Evolutionary conservation across 2,888 invertebrate species (phyloP).

Genomic region (Thymelicus acteon): DNA sequence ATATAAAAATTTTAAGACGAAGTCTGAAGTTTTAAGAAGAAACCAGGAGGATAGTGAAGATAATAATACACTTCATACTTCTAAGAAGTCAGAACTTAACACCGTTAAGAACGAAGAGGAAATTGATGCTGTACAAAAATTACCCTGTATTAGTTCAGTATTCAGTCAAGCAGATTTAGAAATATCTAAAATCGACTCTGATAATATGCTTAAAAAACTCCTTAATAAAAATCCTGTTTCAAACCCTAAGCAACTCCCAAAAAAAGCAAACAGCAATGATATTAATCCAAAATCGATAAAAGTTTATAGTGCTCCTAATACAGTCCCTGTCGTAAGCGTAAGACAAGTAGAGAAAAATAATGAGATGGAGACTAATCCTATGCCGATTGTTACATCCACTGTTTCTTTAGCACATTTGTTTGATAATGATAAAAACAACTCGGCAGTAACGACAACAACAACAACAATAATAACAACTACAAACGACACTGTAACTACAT

Average conservation of each 20-base stretch:
- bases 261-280: conserved; percentile 48
- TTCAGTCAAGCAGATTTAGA: conserved; percentile 20
- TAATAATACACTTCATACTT: not conserved
- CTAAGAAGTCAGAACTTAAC: not conserved
- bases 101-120: not conserved
- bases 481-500: conserved; percentile 19
- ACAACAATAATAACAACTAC: no score
- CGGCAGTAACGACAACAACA: not conserved
- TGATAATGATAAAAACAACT: conserved; percentile 17
- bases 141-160: conserved; percentile 41
- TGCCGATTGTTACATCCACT: conserved; percentile 70
- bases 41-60: no score
- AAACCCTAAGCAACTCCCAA: conserved; percentile 73
- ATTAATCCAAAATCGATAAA: conserved; percentile 33
- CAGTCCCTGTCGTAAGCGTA: not conserved
- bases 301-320: conserved; percentile 16
- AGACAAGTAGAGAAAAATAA: conserved; percentile 12
- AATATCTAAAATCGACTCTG: conserved; percentile 42
- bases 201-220: conserved; percentile 45
- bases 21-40: not conserved
- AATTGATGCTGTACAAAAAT: conserved; percentile 37
- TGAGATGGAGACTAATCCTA: not conserved
- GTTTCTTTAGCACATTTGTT: conserved; percentile 57
- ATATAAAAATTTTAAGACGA: not conserved
- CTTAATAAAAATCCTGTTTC: conserved; percentile 68